Evolutionary conservation across 1,140 invertebrate species (phyloP), one percentile per base, ranked within the genome.

Genomic region (Pemphigus obesinymphae): DNA sequence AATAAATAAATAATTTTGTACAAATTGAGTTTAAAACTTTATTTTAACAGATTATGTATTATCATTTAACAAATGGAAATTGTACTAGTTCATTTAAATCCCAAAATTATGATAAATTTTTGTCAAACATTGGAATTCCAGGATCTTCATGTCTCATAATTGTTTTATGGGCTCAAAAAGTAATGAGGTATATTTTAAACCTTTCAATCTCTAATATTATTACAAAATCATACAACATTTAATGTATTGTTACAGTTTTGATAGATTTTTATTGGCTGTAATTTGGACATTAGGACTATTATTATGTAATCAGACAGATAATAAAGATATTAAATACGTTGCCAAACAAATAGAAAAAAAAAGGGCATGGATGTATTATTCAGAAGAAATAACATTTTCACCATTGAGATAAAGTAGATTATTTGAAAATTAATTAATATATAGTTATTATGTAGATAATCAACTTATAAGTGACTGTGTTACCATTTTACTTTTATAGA

Each of bases 61-160:
- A 80, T 61, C 13, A 58, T 26, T 43, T 80, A 43, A 40, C 8
- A 10, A 40, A 40, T 43, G 34, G 55, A 20, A 58, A 20, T 20
- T 4, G 8, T n/a, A n/a, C n/a, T 8, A 11, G 23, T 45, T 58
- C 37, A 26, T 26, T 43, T 3, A 80, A 80, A 61, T 80, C 75
- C 10, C 53, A 29, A 29, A 53, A 61, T 29, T 80, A 43, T 20
- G 23, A 80, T 80, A 1, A 20, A 45, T 80, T 80, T 43, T 80
- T 80, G 37, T 58, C n/a, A 26, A 80, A 63, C 31, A 20, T 80
- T 15, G 75, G 50, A 58, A 26, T 80, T 1, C 75, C 75, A 20
- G 75, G 75, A 40, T 80, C 75, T 1, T 80, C 75, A 4, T 80
- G 75, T 80, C 34, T 80, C 13, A 31, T 80, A 61, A 61, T 80